Percentiles rank a stretch among this genome's conserved stretches.
Evolutionary conservation across 2,888 invertebrate genomes (phyloP).

Genomic region (Drosophila mulleri): DNA sequence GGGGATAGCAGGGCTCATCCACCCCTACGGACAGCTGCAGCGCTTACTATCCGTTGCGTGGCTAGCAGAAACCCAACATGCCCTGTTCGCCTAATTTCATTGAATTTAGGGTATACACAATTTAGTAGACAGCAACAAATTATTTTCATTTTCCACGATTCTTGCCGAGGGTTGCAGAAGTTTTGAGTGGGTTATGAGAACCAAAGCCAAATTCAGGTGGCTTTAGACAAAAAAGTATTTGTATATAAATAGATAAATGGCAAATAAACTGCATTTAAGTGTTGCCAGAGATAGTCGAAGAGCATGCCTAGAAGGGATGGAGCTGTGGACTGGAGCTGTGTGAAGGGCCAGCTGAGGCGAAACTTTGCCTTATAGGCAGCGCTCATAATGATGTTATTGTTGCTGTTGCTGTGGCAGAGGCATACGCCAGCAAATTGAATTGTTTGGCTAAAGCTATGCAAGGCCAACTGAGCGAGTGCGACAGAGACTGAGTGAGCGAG

Average conservation of each 20-base stretch:
- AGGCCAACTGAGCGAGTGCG: not conserved
- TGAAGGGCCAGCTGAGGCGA: not conserved
- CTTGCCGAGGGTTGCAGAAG: not conserved
- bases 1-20: no score
- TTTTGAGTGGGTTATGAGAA: slow-evolving; percentile 4
- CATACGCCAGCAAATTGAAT: slow-evolving; percentile 67
- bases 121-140: slow-evolving; percentile 40
- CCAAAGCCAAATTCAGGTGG: slow-evolving; percentile 15
- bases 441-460: slow-evolving; percentile 48
- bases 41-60: not conserved
- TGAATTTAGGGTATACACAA: slow-evolving; percentile 11
- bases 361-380: not conserved
- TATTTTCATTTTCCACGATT: slow-evolving; percentile 6
- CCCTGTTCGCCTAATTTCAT: not conserved
- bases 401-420: slow-evolving; percentile 32
- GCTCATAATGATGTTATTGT: slow-evolving; percentile 14
- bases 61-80: not conserved
- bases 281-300: not conserved
- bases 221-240: not conserved
- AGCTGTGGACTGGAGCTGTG: not conserved
- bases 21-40: not conserved
- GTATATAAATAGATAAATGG: slow-evolving; percentile 7
- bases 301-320: not conserved
- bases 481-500: not conserved
- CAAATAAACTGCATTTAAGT: slow-evolving; percentile 15